phyloP scores from a whole-genome alignment of 2,888 invertebrate genomes.

The Crocallis elinguaria region DNA sequence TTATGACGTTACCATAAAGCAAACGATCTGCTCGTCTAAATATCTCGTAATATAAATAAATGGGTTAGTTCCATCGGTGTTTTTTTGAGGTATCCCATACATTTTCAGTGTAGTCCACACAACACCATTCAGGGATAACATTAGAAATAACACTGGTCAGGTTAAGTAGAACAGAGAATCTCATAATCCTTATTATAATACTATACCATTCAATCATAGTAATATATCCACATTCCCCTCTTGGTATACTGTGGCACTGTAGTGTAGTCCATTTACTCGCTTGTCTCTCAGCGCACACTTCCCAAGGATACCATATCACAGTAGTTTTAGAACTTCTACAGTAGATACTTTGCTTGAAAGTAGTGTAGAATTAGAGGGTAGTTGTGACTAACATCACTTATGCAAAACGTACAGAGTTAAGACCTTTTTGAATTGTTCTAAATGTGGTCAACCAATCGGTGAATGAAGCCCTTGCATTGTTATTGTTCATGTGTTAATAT shows the following conservation, averaged over 20 bases:
- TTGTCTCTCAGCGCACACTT: constrained; percentile 15
- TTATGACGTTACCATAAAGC: too few relatives aligned
- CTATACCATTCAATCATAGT: not conserved
- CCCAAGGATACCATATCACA: constrained; percentile 21
- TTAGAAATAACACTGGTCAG: too few relatives aligned
- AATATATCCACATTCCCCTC: not conserved
- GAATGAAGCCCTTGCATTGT: constrained; percentile 35
- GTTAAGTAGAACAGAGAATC: too few relatives aligned
- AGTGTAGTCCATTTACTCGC: constrained; percentile 10
- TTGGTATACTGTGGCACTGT: too few relatives aligned
- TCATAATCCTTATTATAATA: too few relatives aligned
- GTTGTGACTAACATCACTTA: constrained; percentile 49
- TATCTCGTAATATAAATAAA: too few relatives aligned
- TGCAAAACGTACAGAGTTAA: constrained; percentile 1
- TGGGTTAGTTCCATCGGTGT: too few relatives aligned
- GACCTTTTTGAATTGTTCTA: constrained; percentile 3
- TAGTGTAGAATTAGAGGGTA: constrained; percentile 44
- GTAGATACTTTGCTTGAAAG: constrained; percentile 46
- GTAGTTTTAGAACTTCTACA: constrained; percentile 24
- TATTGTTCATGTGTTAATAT: too few relatives aligned
- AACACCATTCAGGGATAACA: too few relatives aligned
- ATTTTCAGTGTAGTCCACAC: too few relatives aligned
- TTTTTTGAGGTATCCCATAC: too few relatives aligned
- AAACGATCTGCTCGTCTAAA: too few relatives aligned
- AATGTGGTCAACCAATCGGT: not conserved